A percentile compares a stretch with the other conserved stretches of the same genome.
Conservation (phyloP, 92 coral and sea anemone species). For the Blastomussa wellsi region DNA sequence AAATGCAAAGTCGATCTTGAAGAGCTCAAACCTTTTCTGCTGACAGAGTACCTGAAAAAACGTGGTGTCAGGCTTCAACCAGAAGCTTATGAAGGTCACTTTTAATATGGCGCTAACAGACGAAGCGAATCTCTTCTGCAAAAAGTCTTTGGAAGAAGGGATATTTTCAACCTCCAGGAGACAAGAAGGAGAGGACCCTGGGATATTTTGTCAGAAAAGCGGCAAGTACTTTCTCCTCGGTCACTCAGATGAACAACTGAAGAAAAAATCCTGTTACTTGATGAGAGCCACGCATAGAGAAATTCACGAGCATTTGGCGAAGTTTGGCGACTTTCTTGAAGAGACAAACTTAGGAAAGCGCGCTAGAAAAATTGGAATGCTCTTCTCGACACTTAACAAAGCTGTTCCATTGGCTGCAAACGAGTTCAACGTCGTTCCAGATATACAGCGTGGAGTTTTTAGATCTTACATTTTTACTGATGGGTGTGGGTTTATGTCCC, state of each 20-base stretch:
- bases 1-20: not conserved
- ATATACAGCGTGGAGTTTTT: not conserved
- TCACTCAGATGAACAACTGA: slow-evolving; percentile 81
- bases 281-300: slow-evolving; percentile 53
- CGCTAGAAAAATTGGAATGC: slow-evolving; percentile 79
- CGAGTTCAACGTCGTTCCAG: not conserved
- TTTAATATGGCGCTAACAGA: not conserved
- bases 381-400: slow-evolving; percentile 51
- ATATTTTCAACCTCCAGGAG: too few species aligned
- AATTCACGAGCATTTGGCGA: slow-evolving; percentile 60
- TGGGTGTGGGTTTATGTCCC: slow-evolving; percentile 13
- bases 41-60: slow-evolving; percentile 22
- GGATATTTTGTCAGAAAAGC: not conserved
- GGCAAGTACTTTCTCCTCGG: slow-evolving; percentile 59
- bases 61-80: not conserved
- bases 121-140: slow-evolving; percentile 20
- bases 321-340: slow-evolving; percentile 72
- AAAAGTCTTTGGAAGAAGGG: not conserved
- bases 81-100: slow-evolving; percentile 17
- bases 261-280: slow-evolving; percentile 69
- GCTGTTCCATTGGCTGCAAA: not conserved
- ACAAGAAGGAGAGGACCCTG: too few species aligned
- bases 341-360: slow-evolving; percentile 60
- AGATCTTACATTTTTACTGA: not conserved
- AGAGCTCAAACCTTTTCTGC: not conserved